Conservation (phyloP, 2,797 vertebrate species). For the Oophaga sylvatica region DNA sequence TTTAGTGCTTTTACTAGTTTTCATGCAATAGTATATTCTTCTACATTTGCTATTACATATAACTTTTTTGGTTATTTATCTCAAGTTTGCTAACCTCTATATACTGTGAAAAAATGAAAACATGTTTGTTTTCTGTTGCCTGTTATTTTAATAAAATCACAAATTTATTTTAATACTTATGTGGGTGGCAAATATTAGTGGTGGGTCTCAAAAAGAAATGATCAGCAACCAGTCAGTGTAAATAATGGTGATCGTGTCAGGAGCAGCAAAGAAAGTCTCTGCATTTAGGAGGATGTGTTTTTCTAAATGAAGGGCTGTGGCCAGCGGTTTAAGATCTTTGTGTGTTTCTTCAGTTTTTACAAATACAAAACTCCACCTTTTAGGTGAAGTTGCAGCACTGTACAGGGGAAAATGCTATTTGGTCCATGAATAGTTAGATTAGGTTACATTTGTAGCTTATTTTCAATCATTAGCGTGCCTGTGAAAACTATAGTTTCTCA, state of each 20-base stretch:
- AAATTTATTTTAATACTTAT: background rate
- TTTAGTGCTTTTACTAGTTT: background rate
- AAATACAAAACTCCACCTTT: slow-evolving; percentile 79
- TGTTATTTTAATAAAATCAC: too few species aligned
- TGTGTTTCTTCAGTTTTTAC: slow-evolving; percentile 78
- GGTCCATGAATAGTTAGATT: slow-evolving; percentile 72
- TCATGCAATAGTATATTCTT: background rate
- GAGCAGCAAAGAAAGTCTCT: slow-evolving; percentile 77
- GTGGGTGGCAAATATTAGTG: background rate
- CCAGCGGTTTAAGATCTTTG: slow-evolving; percentile 76
- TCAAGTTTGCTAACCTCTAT: background rate
- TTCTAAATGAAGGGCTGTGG: slow-evolving; percentile 75
- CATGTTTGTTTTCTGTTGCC: too few species aligned
- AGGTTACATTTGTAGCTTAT: slow-evolving; percentile 71
- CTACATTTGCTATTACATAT: background rate
- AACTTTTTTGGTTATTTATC: background rate
- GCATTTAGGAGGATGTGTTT: slow-evolving; percentile 77
- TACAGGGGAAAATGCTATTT: slow-evolving; percentile 73
- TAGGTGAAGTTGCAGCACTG: slow-evolving; percentile 82
- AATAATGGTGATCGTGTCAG: slow-evolving; percentile 80
- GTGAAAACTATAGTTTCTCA: slow-evolving; percentile 63
- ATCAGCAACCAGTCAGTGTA: slow-evolving; percentile 77
- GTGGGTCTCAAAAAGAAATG: slow-evolving; percentile 71
- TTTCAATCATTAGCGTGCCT: slow-evolving; percentile 63
- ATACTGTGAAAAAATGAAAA: background rate